Evolutionary conservation across 2,888 invertebrate genomes (phyloP), one percentile per base, ranked within the genome.

Genomic region (Drosophila sordidula): DNA sequence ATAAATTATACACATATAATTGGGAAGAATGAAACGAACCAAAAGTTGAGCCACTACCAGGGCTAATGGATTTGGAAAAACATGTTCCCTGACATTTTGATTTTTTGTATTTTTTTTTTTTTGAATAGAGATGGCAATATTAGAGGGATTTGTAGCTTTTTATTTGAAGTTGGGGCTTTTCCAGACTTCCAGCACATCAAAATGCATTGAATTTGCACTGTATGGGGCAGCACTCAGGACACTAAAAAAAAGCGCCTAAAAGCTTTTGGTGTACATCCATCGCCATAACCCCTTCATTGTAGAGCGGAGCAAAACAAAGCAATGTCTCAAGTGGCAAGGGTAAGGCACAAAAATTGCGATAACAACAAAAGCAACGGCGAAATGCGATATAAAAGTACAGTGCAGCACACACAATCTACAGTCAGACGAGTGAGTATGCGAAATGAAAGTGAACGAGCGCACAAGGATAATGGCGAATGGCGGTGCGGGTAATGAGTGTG

Each of bases 401-500:
- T 78, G 63, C 74, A 70, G 57, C 55, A 70, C 32, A 56, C 55
- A 54, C 51, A 61, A 41, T 47, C 18, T 51, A 52, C 36, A 71
- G 51, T 49, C 32, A 62, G 64, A 64, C 70, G 73, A 70, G 63
- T 75, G 72, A 64, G 78, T 78, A 83, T 79, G 87, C 70, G 72
- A 88, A 87, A 87, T 87, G 89, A 89, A 87, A 87, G 86, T 87
- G 89, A 89, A 87, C 87, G 86, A 88, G 88, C 80, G 86, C 80
- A 88, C 86, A 89, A 87, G 89, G 80, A 87, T 87, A 89, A 87
- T 87, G 82, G 78, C 62, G 56, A 55, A 59, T 62, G 66, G 68
- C 64, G 80, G 84, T 80, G 74, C 67, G 89, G 86, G 85, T 87
- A 87, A 87, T 87, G 86, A 87, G 84, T 87, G 87, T 75, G 89